A percentile compares a stretch with the other conserved stretches of the same genome.
These are phyloP conservation scores for Phenganax stokvisi DNA, from an alignment of 92 coral and sea anemone species.

Conservation along the genomic window DNA sequence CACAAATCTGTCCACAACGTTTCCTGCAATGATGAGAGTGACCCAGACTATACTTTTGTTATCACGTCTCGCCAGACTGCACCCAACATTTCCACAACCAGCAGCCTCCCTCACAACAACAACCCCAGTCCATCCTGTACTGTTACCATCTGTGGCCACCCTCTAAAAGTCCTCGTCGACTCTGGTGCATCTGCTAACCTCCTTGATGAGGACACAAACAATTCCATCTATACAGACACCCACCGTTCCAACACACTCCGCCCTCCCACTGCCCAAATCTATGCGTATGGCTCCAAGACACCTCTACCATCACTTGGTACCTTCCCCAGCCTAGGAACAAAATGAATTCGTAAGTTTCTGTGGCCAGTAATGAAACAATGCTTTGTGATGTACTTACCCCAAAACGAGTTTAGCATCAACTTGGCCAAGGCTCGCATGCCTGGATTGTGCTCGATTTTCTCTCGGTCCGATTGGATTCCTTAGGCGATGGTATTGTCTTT, in stretches of 20 bases:
- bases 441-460: too few species aligned
- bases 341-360: too few species aligned
- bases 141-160: constrained; percentile 36
- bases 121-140: constrained; percentile 29
- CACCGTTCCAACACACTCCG: constrained; percentile 17
- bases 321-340: neutral
- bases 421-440: too few species aligned
- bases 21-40: neutral
- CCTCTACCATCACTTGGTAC: constrained; percentile 58
- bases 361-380: too few species aligned
- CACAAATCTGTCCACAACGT: neutral
- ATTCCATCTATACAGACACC: constrained; percentile 20
- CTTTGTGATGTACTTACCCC: too few species aligned
- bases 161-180: constrained; percentile 40
- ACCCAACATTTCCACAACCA: constrained; percentile 3
- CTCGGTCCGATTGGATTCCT: too few species aligned
- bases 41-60: constrained; percentile 20
- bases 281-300: constrained; percentile 45
- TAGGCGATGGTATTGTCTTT: too few species aligned
- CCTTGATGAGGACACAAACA: constrained; percentile 36
- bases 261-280: constrained; percentile 38
- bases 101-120: neutral
- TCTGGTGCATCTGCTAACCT: constrained; percentile 53
- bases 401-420: too few species aligned
- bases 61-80: constrained; percentile 12